Conservation (phyloP, 2,797 vertebrate genomes). For the Diplodus puntazzo region DNA sequence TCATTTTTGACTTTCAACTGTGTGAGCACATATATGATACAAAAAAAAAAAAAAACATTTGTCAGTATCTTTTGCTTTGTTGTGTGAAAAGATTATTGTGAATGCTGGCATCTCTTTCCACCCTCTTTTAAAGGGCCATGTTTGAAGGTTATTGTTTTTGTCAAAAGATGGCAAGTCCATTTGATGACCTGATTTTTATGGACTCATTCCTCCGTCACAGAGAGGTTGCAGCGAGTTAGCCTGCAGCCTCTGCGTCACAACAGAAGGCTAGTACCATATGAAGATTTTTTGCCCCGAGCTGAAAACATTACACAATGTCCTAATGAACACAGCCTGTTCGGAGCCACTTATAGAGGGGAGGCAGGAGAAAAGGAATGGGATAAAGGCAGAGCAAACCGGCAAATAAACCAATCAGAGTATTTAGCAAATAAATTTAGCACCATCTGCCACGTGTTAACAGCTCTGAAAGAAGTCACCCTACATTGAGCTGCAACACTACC, state of each 20-base stretch:
- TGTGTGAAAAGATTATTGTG: slow-evolving; percentile 6
- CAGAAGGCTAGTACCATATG: slow-evolving; percentile 83
- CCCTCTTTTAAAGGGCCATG: slow-evolving; percentile 36
- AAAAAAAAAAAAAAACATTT: not conserved
- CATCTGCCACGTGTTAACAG: slow-evolving; percentile 80
- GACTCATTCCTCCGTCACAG: slow-evolving; percentile 50
- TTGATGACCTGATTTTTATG: slow-evolving; percentile 76
- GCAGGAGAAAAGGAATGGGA: slow-evolving; percentile 56
- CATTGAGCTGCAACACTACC: slow-evolving; percentile 76
- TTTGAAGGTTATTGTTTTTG: slow-evolving; percentile 38
- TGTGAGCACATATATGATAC: not conserved
- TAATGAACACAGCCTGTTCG: slow-evolving; percentile 73
- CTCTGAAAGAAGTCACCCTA: slow-evolving; percentile 79
- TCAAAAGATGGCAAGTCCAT: slow-evolving; percentile 47
- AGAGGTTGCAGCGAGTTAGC: slow-evolving; percentile 61
- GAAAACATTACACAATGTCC: slow-evolving; percentile 81
- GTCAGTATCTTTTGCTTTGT: not conserved
- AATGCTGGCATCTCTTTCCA: not conserved
- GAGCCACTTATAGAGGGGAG: slow-evolving; percentile 58
- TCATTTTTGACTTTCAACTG: not conserved
- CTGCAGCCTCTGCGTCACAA: slow-evolving; percentile 70
- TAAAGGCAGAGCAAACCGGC: slow-evolving; percentile 51
- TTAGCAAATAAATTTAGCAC: slow-evolving; percentile 83
- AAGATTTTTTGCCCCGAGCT: slow-evolving; percentile 79
- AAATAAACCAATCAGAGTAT: slow-evolving; percentile 81